These are phyloP conservation scores for Psittacula derbiana DNA, from an alignment of 2,797 vertebrate genomes.

Conservation along the genomic window DNA sequence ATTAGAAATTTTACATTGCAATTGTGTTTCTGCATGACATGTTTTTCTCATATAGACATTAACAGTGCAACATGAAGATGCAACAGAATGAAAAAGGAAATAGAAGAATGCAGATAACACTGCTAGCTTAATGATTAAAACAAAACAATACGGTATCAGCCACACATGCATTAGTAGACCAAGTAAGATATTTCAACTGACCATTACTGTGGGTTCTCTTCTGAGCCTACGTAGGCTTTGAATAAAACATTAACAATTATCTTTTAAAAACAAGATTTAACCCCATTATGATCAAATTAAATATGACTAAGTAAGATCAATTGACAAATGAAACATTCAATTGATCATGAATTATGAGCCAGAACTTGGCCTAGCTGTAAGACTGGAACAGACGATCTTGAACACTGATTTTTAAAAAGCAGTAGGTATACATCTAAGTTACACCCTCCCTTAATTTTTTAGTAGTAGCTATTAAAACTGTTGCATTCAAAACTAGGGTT, in stretches of 20 bases:
- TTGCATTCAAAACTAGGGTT: conserved; percentile 13
- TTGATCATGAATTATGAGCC: conserved; percentile 60
- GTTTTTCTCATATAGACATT: conserved; percentile 68
- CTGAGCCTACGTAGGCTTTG: conserved; percentile 93
- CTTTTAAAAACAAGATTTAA: conserved; percentile 75
- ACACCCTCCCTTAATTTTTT: background rate
- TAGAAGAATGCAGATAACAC: conserved; percentile 68
- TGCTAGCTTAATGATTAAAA: conserved; percentile 72
- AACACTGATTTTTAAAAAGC: background rate
- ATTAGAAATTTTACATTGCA: conserved; percentile 34
- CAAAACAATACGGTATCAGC: conserved; percentile 69
- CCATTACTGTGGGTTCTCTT: conserved; percentile 90
- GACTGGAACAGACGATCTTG: conserved; percentile 11
- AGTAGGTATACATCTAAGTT: background rate
- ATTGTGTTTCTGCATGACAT: conserved; percentile 68
- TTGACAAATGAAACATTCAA: conserved; percentile 68
- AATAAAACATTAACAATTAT: conserved; percentile 77
- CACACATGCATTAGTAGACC: conserved; percentile 82
- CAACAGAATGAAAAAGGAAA: conserved; percentile 75
- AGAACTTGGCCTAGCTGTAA: conserved; percentile 39
- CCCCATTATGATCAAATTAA: conserved; percentile 72
- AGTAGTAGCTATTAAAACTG: background rate
- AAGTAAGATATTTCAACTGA: conserved; percentile 88
- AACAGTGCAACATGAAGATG: conserved; percentile 74
- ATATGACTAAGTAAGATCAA: conserved; percentile 54